Evolutionary conservation across 2,113 vertebrate genomes (phyloP).

Genomic region (Butorides virescens): DNA sequence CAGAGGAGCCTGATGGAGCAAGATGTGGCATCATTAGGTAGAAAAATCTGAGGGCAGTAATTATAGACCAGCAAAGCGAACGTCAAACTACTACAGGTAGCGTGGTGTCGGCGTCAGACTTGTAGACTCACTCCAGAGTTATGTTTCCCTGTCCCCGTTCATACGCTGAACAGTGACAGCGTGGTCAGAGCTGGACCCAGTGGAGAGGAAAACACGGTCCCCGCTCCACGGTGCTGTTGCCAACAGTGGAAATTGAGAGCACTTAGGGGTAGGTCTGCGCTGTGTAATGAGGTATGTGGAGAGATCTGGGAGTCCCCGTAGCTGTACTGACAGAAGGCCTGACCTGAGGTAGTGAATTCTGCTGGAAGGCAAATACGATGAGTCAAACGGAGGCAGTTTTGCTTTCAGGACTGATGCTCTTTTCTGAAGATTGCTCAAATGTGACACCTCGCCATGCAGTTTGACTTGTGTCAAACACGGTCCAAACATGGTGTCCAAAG

Average conservation of each 20-base stretch:
- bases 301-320: not conserved
- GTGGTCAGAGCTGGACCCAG: not conserved
- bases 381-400: not conserved
- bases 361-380: not conserved
- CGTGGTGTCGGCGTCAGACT: not conserved
- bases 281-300: not conserved
- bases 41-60: not conserved
- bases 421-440: not conserved
- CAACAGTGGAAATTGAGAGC: not conserved
- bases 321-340: not conserved
- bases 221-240: not conserved
- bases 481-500: not conserved
- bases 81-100: not conserved
- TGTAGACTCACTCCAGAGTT: not conserved
- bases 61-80: not conserved
- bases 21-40: not conserved
- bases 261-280: rapidly evolving
- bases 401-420: not conserved
- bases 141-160: not conserved
- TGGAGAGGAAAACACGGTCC: not conserved
- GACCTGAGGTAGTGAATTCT: not conserved
- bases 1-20: not conserved
- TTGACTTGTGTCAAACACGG: not conserved
- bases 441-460: not conserved
- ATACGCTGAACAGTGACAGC: not conserved